Evolutionary conservation across 2,113 vertebrate species (phyloP).

Genomic region (Bubalus kerabau): DNA sequence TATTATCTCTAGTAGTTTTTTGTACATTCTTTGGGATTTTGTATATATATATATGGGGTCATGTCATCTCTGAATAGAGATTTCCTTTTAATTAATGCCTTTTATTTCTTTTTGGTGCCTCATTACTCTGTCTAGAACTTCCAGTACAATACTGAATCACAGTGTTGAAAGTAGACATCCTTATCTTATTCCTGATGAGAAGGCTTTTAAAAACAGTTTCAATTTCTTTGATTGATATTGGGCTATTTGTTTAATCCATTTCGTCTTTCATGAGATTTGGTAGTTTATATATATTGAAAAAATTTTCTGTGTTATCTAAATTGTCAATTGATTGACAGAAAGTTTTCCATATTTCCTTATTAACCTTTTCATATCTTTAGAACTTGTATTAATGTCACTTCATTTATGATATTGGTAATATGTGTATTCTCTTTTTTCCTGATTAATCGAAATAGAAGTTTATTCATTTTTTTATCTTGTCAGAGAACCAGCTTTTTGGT

Average conservation of each 20-base stretch:
- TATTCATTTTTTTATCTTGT: neutral
- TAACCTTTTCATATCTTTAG: neutral
- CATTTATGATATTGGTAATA: neutral
- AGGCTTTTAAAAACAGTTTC: neutral
- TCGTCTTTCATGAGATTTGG: neutral
- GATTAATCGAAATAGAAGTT: neutral
- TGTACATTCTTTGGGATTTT: neutral
- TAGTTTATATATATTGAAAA: neutral
- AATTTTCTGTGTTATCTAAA: neutral
- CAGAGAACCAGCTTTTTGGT: neutral
- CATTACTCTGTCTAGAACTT: neutral
- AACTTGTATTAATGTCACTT: neutral
- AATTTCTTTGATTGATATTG: neutral
- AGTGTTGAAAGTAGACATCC: neutral
- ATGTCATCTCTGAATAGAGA: neutral
- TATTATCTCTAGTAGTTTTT: neutral
- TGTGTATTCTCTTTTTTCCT: neutral
- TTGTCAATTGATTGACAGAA: neutral
- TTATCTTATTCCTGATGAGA: neutral
- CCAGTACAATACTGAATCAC: neutral
- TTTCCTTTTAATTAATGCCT: neutral
- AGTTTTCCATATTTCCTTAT: neutral
- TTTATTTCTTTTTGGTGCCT: neutral
- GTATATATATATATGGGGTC: neutral
- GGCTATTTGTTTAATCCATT: neutral